Evolutionary conservation across 2,113 vertebrate genomes (phyloP).

Genomic region (Catharus minimus): DNA sequence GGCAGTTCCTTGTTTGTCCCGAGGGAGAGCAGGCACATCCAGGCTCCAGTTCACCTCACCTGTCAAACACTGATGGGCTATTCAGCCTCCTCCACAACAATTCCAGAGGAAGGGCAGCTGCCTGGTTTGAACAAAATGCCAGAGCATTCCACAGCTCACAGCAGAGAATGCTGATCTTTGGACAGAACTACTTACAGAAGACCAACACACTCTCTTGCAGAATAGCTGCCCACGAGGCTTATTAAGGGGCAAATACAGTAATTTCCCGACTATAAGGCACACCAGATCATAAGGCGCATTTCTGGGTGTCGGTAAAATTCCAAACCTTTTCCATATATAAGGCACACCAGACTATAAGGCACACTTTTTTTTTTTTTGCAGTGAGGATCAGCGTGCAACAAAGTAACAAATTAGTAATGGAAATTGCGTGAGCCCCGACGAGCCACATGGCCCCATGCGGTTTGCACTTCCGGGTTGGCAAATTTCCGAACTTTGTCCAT

Average conservation of each 20-base stretch:
- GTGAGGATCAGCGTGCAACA: no score
- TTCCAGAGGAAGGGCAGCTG: not conserved
- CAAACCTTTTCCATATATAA: no score
- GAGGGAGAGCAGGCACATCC: not conserved
- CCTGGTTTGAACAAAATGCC: not conserved
- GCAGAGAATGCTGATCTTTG: not conserved
- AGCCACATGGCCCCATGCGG: no score
- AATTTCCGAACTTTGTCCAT: no score
- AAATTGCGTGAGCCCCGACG: no score
- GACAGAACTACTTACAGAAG: not conserved
- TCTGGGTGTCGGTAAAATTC: no score
- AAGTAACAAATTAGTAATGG: no score
- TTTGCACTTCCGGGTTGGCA: no score
- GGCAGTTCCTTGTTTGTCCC: not conserved
- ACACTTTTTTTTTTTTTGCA: no score
- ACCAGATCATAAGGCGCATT: no score
- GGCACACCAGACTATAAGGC: no score
- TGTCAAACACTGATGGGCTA: not conserved
- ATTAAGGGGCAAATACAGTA: not conserved
- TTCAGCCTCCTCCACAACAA: not conserved
- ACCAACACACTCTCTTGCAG: fast-evolving
- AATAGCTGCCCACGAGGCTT: not conserved
- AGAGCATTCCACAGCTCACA: not conserved
- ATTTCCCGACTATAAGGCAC: no score
- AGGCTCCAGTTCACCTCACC: not conserved